Percentiles rank a stretch among this genome's conserved stretches.
Evolutionary conservation across 2,113 vertebrate genomes (phyloP).

Genomic region (Scomber scombrus): DNA sequence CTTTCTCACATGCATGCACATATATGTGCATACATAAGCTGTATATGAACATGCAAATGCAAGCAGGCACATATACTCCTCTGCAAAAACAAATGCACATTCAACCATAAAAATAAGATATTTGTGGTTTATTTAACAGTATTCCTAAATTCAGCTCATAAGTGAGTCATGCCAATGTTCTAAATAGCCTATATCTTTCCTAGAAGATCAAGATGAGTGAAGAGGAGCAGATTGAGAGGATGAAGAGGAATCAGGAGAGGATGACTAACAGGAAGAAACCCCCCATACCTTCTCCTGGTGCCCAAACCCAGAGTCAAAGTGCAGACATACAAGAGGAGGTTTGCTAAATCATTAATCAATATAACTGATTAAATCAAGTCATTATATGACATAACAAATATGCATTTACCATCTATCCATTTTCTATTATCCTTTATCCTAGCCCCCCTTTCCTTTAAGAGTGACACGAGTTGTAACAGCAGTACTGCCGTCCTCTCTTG

Average conservation of each 20-base stretch:
- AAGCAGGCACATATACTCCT: conserved; percentile 2
- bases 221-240: conserved; percentile 81
- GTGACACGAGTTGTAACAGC: conserved; percentile 83
- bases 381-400: not conserved
- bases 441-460: conserved; percentile 80
- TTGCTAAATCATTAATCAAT: conserved; percentile 5
- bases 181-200: conserved; percentile 32
- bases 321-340: conserved; percentile 75
- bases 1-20: conserved; percentile 40
- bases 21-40: conserved; percentile 14
- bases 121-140: not conserved
- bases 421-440: not conserved
- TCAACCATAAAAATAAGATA: conserved; percentile 11
- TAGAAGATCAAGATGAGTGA: conserved; percentile 81
- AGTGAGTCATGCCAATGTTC: conserved; percentile 31
- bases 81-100: conserved; percentile 22
- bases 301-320: conserved; percentile 63
- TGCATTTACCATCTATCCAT: conserved; percentile 10
- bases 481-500: conserved; percentile 80
- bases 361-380: not conserved
- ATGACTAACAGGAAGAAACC: conserved; percentile 73
- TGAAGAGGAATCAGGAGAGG: conserved; percentile 78
- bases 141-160: not conserved
- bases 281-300: conserved; percentile 16
- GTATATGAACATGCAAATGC: conserved; percentile 12